phyloP scores from a whole-genome alignment of 2,797 vertebrate species.

The Australoheros facetus region DNA sequence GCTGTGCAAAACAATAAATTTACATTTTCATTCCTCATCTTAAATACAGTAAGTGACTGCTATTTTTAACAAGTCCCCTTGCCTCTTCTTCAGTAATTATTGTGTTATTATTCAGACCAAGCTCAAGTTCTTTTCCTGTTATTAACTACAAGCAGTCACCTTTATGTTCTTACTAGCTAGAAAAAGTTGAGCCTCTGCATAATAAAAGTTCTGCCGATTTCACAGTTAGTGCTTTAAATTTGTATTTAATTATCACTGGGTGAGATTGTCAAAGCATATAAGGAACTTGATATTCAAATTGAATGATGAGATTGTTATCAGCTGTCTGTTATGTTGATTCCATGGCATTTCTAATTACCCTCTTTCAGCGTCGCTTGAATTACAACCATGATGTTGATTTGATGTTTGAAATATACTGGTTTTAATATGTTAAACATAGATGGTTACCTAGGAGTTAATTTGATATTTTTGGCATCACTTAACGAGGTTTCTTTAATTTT shows the following conservation, averaged over 20 bases:
- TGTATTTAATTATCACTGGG: constrained; percentile 45
- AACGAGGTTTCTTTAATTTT: background rate
- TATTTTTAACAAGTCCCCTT: background rate
- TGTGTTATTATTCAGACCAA: constrained; percentile 7
- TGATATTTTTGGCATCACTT: background rate
- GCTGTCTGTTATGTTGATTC: constrained; percentile 33
- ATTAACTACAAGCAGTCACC: constrained; percentile 2
- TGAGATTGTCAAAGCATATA: constrained; percentile 31
- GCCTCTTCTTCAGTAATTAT: constrained; percentile 4
- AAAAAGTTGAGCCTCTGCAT: constrained; percentile 8
- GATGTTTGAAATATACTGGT: constrained; percentile 1
- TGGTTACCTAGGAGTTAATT: background rate
- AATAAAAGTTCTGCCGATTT: constrained; percentile 26
- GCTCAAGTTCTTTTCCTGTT: background rate
- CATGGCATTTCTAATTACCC: constrained; percentile 27
- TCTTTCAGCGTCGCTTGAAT: constrained; percentile 9
- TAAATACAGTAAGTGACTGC: background rate
- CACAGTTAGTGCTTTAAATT: constrained; percentile 23
- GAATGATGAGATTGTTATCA: constrained; percentile 44
- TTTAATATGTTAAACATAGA: background rate
- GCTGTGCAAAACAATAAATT: background rate
- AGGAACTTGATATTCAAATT: constrained; percentile 31
- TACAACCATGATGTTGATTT: background rate
- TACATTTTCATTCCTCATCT: background rate
- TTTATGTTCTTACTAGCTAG: background rate